These are phyloP conservation scores for Palythoa heliodiscus DNA, from an alignment of 92 coral and sea anemone genomes.

Conservation along the genomic window DNA sequence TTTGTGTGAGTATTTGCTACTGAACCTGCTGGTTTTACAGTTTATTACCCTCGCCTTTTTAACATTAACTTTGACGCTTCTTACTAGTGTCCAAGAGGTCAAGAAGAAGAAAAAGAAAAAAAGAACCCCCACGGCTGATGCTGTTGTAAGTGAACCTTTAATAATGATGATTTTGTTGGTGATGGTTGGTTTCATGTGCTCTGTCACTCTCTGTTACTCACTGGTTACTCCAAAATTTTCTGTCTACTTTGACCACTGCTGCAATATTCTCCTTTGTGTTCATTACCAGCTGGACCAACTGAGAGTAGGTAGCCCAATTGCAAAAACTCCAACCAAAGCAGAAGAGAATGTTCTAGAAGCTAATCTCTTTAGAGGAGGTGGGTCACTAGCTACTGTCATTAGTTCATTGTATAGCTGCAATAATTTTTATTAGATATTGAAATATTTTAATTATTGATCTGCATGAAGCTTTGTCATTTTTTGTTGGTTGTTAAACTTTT, in stretches of 20 bases:
- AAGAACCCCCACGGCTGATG: slow-evolving; percentile 81
- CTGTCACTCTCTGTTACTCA: too few relatives aligned
- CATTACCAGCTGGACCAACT: slow-evolving; percentile 72
- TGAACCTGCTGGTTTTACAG: neutral
- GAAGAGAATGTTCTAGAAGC: slow-evolving; percentile 85
- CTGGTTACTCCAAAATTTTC: too few relatives aligned
- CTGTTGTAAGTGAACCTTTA: slow-evolving; percentile 61
- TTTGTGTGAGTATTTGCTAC: too few relatives aligned
- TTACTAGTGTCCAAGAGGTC: slow-evolving; percentile 63
- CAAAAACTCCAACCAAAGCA: slow-evolving; percentile 80
- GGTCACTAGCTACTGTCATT: neutral
- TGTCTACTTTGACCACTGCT: neutral
- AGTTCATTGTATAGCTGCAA: neutral
- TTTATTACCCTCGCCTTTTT: neutral
- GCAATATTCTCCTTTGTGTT: neutral
- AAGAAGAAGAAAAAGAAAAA: slow-evolving; percentile 87
- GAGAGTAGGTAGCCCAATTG: slow-evolving; percentile 83
- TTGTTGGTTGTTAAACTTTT: too few relatives aligned
- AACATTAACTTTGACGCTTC: neutral
- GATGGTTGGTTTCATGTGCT: too few relatives aligned
- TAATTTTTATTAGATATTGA: too few relatives aligned
- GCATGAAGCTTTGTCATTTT: too few relatives aligned
- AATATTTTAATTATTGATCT: too few relatives aligned
- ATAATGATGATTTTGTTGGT: neutral
- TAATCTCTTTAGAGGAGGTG: slow-evolving; percentile 94